These are phyloP conservation scores for Leptinotarsa lineolata DNA, from an alignment of 1,140 invertebrate genomes.

Conservation along the genomic window DNA sequence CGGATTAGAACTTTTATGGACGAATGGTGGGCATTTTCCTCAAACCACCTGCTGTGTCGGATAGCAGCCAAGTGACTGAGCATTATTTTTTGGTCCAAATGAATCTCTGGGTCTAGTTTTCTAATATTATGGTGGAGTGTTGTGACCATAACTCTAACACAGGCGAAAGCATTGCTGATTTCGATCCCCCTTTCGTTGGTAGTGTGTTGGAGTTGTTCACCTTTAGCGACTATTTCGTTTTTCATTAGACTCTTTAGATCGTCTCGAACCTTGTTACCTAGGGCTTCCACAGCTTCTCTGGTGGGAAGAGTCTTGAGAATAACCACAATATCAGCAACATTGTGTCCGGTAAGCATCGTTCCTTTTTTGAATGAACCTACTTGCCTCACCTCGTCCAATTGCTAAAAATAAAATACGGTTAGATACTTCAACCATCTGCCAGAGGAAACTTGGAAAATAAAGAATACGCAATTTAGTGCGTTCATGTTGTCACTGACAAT, in stretches of 20 bases:
- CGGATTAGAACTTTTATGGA: conserved; percentile 95
- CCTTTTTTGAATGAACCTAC: conserved; percentile 98
- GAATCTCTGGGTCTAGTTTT: conserved; percentile 90
- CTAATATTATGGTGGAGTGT: conserved; percentile 92
- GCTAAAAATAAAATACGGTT: conserved; percentile 62
- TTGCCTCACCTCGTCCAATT: conserved; percentile 94
- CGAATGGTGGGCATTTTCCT: conserved; percentile 97
- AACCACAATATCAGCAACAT: conserved; percentile 95
- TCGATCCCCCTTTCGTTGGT: conserved; percentile 83
- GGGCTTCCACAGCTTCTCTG: conserved; percentile 88
- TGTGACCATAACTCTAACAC: conserved; percentile 87
- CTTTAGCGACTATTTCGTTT: conserved; percentile 64
- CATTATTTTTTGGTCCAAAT: conserved; percentile 84
- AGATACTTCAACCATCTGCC: too few relatives aligned
- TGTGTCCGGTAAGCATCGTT: conserved; percentile 94
- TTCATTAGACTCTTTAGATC: conserved; percentile 76
- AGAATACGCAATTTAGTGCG: too few relatives aligned
- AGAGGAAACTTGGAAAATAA: too few relatives aligned
- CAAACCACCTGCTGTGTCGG: conserved; percentile 95
- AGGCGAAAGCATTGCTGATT: conserved; percentile 78
- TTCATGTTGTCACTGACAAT: too few relatives aligned
- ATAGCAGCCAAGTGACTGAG: conserved; percentile 91
- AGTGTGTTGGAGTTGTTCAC: conserved; percentile 64
- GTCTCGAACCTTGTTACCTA: conserved; percentile 86
- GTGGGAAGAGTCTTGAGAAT: conserved; percentile 98